phyloP scores from a whole-genome alignment of 92 coral and sea anemone species.

The Siderastrea siderea region DNA sequence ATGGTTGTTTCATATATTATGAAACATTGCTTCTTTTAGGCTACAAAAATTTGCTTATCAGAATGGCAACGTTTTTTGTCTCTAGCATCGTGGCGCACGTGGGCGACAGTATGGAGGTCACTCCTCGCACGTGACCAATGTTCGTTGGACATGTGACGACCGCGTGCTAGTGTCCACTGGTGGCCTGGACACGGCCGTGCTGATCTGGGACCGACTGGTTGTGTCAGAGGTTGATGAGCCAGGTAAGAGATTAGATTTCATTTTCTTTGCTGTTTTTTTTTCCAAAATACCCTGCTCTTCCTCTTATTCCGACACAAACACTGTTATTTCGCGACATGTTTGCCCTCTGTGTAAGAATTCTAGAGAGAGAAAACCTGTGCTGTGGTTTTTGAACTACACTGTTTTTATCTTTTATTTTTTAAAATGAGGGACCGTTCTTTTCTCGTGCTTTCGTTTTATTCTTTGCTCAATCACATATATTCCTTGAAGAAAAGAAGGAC shows the following conservation, averaged over 20 bases:
- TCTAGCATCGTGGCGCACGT: constrained; percentile 84
- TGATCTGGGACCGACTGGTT: constrained; percentile 92
- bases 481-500: neutral
- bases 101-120: constrained; percentile 89
- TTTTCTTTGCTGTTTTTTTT: neutral
- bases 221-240: constrained; percentile 76
- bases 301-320: too few relatives aligned
- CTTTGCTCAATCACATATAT: neutral
- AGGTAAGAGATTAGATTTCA: constrained; percentile 42
- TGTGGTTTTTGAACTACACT: too few relatives aligned
- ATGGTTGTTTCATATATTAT: neutral
- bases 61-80: neutral
- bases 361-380: too few relatives aligned
- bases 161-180: constrained; percentile 96
- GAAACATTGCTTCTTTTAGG: too few relatives aligned
- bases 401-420: neutral
- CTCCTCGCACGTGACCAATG: constrained; percentile 99
- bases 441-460: too few relatives aligned
- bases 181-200: constrained; percentile 96
- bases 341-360: too few relatives aligned
- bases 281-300: too few relatives aligned
- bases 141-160: constrained; percentile 98
- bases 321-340: too few relatives aligned
- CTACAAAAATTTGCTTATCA: too few relatives aligned
- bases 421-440: too few relatives aligned